Evolutionary conservation across 2,888 invertebrate species (phyloP), one percentile per base, ranked within the genome.

Genomic region (Standfussiana lucernea): DNA sequence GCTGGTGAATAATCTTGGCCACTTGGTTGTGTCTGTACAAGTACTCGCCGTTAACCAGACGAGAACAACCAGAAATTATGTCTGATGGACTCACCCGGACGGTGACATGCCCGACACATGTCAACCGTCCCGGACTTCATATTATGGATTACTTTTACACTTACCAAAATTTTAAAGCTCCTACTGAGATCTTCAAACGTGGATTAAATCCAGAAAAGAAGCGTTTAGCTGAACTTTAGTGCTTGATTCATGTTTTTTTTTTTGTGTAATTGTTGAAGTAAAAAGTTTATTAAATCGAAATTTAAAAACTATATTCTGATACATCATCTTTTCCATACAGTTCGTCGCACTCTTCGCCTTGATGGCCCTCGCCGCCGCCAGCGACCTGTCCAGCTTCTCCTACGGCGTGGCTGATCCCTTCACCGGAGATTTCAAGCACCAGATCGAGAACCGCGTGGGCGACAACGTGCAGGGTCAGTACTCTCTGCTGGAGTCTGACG

Each of bases 401-500:
- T 97, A 97, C 88, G 95, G 95, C 74, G 95, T 97, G 61, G 95
- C 97, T 72, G 97, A 97, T 86, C 94, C 95, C 79, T 90, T 94
- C 89, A 97, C 97, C 66, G 97, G 97, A 3, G 97, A 97, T 92
- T 94, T 92, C 90, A 97, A 97, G 91, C 94, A 93, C 91, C 97
- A 97, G 91, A 88, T 93, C 2, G 97, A 93, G 88, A 86, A 85
- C 65, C 92, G 93, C 65, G 86, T 87, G n/a, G 91, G 90, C 3
- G 42, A 87, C 82, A 90, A 91, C 82, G 92, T 91, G 66, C 84
- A 88, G 77, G 92, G 91, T 35, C 92, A 92, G 83, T 92, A 92
- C 89, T 91, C 97, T 65, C 93, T 97, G 70, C 89, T 94, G 77
- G 97, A 97, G 70, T 91, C 97, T 66, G 97, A 97, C 86, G 97